Conservation (phyloP, 2,888 invertebrate genomes). For the Ceriagrion tenellum region DNA sequence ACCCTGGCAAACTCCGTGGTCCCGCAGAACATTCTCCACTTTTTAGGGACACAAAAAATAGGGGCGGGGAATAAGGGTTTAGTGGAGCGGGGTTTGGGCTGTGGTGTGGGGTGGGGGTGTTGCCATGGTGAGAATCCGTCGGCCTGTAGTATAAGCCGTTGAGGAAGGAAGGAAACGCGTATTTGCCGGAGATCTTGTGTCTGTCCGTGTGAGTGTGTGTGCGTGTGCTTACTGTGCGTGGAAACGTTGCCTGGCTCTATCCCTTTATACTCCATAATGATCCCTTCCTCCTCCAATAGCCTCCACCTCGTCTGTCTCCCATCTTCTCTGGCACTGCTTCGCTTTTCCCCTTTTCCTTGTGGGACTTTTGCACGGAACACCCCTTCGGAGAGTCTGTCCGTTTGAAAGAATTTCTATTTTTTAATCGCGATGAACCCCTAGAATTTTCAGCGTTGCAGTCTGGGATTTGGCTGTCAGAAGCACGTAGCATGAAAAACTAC, state of each 20-base stretch:
- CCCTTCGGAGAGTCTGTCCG: too few relatives aligned
- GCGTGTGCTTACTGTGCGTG: neutral
- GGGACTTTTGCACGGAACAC: neutral
- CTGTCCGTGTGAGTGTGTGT: neutral
- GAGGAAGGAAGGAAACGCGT: neutral
- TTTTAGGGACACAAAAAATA: neutral
- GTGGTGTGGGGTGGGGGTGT: neutral
- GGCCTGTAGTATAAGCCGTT: neutral
- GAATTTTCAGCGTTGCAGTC: too few relatives aligned
- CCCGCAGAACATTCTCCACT: neutral
- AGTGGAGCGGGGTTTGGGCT: neutral
- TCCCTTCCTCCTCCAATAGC: neutral
- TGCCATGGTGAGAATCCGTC: neutral
- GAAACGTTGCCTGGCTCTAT: neutral
- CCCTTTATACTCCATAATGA: neutral
- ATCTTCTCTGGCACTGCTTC: neutral
- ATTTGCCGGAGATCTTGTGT: neutral
- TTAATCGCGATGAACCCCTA: too few relatives aligned
- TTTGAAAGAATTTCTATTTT: too few relatives aligned
- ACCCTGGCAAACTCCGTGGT: neutral
- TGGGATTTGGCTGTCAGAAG: too few relatives aligned
- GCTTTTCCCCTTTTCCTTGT: neutral
- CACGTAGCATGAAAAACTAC: too few relatives aligned
- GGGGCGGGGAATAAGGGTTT: neutral
- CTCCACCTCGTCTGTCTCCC: neutral